A percentile compares a stretch with the other conserved stretches of the same genome.
These are phyloP conservation scores for Neostethus bicornis DNA, from an alignment of 2,797 vertebrate genomes.

Conservation along the genomic window DNA sequence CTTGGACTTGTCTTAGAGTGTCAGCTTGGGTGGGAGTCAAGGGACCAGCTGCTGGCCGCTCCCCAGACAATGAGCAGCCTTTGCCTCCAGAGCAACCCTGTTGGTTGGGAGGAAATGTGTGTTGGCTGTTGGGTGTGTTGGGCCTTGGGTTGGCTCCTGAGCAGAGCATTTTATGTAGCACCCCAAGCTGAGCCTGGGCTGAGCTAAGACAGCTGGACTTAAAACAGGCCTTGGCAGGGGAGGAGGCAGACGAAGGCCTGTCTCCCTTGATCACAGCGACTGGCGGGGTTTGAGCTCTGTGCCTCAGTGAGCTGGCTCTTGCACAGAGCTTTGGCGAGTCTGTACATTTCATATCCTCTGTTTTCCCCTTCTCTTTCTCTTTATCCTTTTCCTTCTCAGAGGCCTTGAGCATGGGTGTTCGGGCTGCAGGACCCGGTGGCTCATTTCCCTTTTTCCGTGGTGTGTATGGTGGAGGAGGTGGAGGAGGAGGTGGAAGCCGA, in stretches of 20 bases:
- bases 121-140: constrained; percentile 69
- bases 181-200: constrained; percentile 77
- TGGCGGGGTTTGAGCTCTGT: constrained; percentile 72
- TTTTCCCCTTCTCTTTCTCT: constrained; percentile 60
- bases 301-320: constrained; percentile 72
- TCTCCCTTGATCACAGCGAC: constrained; percentile 71
- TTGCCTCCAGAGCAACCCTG: constrained; percentile 70
- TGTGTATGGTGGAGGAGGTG: constrained; percentile 82
- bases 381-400: constrained; percentile 65
- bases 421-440: constrained; percentile 36
- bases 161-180: constrained; percentile 80
- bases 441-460: constrained; percentile 77
- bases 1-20: constrained; percentile 80
- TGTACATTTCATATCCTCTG: constrained; percentile 57
- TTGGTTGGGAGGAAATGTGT: constrained; percentile 62
- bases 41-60: constrained; percentile 55
- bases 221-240: constrained; percentile 77
- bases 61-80: constrained; percentile 61
- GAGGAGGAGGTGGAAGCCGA: constrained; percentile 80
- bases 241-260: constrained; percentile 65
- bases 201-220: constrained; percentile 78
- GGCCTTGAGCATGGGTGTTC: constrained; percentile 63
- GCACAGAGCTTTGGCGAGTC: constrained; percentile 64
- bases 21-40: constrained; percentile 74
- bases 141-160: constrained; percentile 72